A percentile compares a stretch with the other conserved stretches of the same genome.
These are phyloP conservation scores for Hydriomena furcata DNA, from an alignment of 2,888 invertebrate species.

Conservation along the genomic window DNA sequence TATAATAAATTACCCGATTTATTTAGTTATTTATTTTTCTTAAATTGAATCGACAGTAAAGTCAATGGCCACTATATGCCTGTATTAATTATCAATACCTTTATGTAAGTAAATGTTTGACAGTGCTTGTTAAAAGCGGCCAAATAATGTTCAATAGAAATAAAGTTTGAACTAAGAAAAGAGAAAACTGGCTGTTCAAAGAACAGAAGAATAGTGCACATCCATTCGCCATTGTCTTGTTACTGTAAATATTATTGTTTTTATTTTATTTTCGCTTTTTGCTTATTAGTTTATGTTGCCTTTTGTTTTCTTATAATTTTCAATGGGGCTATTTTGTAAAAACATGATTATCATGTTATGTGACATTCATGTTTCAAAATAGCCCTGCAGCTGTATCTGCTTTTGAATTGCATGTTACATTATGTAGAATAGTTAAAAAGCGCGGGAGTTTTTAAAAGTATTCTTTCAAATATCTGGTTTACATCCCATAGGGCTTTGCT, in stretches of 20 bases:
- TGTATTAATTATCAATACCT: neutral
- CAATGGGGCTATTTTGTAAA: neutral
- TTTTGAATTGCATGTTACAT: slow-evolving; percentile 12
- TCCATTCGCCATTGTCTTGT: slow-evolving; percentile 70
- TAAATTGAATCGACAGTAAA: too few relatives aligned
- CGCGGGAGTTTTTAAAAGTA: slow-evolving; percentile 2
- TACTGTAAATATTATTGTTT: slow-evolving; percentile 48
- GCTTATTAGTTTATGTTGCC: too few relatives aligned
- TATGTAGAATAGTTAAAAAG: neutral
- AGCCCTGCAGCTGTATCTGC: neutral
- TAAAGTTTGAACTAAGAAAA: neutral
- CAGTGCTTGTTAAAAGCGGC: neutral
- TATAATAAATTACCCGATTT: too few relatives aligned
- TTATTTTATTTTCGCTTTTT: slow-evolving; percentile 23
- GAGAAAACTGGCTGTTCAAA: slow-evolving; percentile 12
- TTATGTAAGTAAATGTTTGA: too few relatives aligned
- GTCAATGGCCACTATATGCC: too few relatives aligned
- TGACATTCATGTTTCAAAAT: too few relatives aligned
- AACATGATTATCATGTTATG: too few relatives aligned
- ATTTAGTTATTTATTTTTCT: too few relatives aligned
- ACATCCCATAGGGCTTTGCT: too few relatives aligned
- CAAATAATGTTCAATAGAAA: neutral
- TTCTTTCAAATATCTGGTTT: too few relatives aligned
- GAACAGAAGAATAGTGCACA: slow-evolving; percentile 21
- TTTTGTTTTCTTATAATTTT: slow-evolving; percentile 3